Percentiles rank a stretch among this genome's conserved stretches.
phyloP scores from a whole-genome alignment of 2,888 invertebrate species.

The Drosophila fulvimacula region DNA sequence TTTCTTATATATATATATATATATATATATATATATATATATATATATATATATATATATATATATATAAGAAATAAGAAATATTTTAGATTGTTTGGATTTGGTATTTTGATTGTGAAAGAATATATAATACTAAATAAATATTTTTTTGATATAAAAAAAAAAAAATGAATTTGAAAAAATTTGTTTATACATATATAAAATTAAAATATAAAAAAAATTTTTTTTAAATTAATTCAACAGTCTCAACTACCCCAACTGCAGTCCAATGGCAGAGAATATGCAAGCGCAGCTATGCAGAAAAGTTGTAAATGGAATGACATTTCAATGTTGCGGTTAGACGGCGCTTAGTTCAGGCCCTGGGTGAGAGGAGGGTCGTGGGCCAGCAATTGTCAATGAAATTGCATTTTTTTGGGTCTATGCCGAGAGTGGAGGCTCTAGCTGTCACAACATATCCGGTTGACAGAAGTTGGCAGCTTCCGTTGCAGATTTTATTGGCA shows the following conservation, averaged over 20 bases:
- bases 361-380: neutral
- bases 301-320: conserved; percentile 61
- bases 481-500: conserved; percentile 45
- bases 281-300: conserved; percentile 8
- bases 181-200: too few species aligned
- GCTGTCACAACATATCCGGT: conserved; percentile 44
- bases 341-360: conserved; percentile 1
- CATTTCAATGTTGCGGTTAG: conserved; percentile 65
- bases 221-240: neutral
- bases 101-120: too few species aligned
- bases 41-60: too few species aligned
- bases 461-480: conserved; percentile 28
- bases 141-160: too few species aligned
- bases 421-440: neutral
- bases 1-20: too few species aligned
- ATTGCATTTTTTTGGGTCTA: conserved; percentile 43
- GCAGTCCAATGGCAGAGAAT: neutral
- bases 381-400: conserved; percentile 21
- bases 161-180: too few species aligned
- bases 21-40: too few species aligned
- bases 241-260: neutral
- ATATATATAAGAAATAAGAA: too few species aligned
- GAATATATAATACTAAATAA: too few species aligned
- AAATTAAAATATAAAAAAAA: neutral
- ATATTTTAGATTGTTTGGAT: too few species aligned